Percentiles rank a stretch among this genome's conserved stretches.
phyloP scores from a whole-genome alignment of 2,888 invertebrate species.

The Eledona agricola region DNA sequence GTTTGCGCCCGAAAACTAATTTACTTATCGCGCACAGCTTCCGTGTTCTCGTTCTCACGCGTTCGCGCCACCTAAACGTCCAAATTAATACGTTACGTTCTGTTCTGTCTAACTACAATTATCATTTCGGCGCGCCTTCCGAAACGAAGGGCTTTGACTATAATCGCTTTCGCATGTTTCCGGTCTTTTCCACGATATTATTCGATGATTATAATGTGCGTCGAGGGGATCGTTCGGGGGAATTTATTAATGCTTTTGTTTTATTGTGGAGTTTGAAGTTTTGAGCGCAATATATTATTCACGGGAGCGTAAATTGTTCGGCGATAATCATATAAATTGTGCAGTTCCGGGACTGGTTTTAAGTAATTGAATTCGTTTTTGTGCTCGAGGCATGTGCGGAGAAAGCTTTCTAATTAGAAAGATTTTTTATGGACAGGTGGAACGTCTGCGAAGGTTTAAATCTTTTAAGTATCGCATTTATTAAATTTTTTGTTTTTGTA shows the following conservation, averaged over 20 bases:
- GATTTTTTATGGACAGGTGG: too few species aligned
- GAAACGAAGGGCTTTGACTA: constrained; percentile 4
- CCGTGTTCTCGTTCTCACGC: constrained; percentile 19
- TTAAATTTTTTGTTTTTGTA: too few species aligned
- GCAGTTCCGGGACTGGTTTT: too few species aligned
- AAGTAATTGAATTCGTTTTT: too few species aligned
- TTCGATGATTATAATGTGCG: background rate
- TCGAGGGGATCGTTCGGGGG: background rate
- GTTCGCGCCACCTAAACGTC: constrained; percentile 5
- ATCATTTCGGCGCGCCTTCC: constrained; percentile 18
- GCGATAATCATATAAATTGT: too few species aligned
- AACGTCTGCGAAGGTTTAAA: too few species aligned
- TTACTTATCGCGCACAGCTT: constrained; percentile 27
- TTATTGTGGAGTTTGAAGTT: too few species aligned
- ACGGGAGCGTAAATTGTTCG: background rate
- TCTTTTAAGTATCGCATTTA: too few species aligned
- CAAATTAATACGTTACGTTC: constrained; percentile 30
- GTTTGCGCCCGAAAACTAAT: constrained; percentile 29
- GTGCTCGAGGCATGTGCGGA: too few species aligned
- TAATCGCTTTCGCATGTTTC: constrained; percentile 5
- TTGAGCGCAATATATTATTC: too few species aligned
- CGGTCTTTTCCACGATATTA: background rate
- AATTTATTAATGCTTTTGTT: background rate
- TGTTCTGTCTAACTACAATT: constrained; percentile 19
- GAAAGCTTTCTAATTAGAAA: too few species aligned